Conservation (phyloP, 2,797 vertebrate species). For the Tachyglossus aculeatus region DNA sequence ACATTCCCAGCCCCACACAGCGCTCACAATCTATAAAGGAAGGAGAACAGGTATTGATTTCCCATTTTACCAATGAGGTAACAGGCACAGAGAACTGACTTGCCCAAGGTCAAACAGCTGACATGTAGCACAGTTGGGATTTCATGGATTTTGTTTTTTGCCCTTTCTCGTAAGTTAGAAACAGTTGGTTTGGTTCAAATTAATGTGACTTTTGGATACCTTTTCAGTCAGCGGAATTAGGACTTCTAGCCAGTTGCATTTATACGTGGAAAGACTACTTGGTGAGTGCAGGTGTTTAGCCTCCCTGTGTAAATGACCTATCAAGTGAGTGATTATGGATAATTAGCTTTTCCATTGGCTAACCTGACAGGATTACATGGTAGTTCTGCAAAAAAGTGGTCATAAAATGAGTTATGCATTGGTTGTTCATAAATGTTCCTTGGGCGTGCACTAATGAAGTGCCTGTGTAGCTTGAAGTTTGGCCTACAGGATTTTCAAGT, state of each 20-base stretch:
- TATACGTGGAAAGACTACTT: not conserved
- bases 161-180: conserved; percentile 22
- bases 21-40: too few species aligned
- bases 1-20: too few species aligned
- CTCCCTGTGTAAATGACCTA: conserved; percentile 45
- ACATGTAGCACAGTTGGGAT: too few species aligned
- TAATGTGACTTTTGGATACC: not conserved
- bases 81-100: too few species aligned
- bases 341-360: conserved; percentile 34
- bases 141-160: too few species aligned
- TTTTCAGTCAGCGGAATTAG: conserved; percentile 26
- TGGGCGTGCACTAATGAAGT: not conserved
- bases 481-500: conserved; percentile 18
- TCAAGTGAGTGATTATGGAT: conserved; percentile 43
- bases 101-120: too few species aligned
- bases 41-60: too few species aligned
- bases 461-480: not conserved
- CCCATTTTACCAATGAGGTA: too few species aligned
- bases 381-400: not conserved
- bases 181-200: conserved; percentile 23
- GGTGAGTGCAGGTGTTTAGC: conserved; percentile 29
- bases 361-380: conserved; percentile 20
- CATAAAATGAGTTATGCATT: not conserved
- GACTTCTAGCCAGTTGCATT: not conserved
- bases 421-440: not conserved